Evolutionary conservation across 2,797 vertebrate genomes (phyloP).

Genomic region (Artibeus lituratus): DNA sequence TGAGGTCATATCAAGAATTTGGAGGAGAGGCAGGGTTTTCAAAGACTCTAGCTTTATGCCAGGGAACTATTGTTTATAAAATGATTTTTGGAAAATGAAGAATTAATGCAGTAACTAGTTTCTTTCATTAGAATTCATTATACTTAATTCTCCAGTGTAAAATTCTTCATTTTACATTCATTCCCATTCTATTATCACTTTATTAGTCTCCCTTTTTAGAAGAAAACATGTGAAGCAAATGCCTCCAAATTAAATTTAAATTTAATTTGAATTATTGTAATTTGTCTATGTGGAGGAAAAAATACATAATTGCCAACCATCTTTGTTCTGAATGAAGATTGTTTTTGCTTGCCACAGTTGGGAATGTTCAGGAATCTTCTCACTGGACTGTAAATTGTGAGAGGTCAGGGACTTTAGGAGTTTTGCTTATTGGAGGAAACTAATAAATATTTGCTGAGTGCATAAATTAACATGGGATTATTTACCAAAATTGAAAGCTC

Average conservation of each 20-base stretch:
- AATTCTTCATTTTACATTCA: slow-evolving; percentile 31
- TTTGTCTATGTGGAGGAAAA: background rate
- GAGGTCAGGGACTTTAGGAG: background rate
- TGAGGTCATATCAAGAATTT: slow-evolving; percentile 73
- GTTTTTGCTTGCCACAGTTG: background rate
- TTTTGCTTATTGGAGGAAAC: background rate
- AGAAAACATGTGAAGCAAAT: background rate
- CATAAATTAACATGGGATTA: background rate
- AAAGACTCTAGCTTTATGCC: slow-evolving; percentile 52
- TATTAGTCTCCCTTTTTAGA: slow-evolving; percentile 31
- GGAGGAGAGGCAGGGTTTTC: slow-evolving; percentile 59
- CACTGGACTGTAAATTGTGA: background rate
- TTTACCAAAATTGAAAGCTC: background rate
- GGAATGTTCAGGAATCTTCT: background rate
- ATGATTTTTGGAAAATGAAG: slow-evolving; percentile 58
- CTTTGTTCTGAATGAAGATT: slow-evolving; percentile 6
- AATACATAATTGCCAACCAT: background rate
- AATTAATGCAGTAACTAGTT: slow-evolving; percentile 41
- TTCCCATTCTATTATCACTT: background rate
- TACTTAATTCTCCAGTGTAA: slow-evolving; percentile 4
- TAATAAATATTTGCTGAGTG: background rate
- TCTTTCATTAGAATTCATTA: slow-evolving; percentile 21
- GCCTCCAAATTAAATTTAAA: slow-evolving; percentile 6
- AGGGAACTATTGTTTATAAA: slow-evolving; percentile 68
- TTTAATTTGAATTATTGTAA: background rate